Base-by-base conservation (phyloP, 2,113 vertebrate species). In the Dissostichus mawsoni region DNA sequence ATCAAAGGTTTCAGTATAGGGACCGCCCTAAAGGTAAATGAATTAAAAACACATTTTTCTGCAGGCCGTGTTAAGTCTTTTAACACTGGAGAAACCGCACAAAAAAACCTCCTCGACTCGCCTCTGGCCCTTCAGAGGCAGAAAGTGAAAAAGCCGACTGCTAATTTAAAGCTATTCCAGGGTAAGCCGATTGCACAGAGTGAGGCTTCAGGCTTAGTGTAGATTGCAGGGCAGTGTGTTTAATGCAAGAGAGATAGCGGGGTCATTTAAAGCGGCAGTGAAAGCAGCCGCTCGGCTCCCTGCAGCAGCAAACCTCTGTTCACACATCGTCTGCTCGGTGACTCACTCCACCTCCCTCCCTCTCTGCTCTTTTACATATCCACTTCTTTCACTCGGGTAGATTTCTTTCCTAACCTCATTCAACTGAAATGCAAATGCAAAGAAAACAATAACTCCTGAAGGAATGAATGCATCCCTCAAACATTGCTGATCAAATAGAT, bases 161-260 rank as follows among this genome's bases (percentile, higher is more conserved):
- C 88, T 92, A 92, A 93, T 91, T 92, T 89, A 77, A 81, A 88
- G 86, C 84, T 87, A 90, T 92, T 90, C 77, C 72, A 86, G 89
- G 88, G 83, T 91, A 93, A 93, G 90, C 83, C 87, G 89, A 94
- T 92, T 93, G 90, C 71, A 81, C 57, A 80, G 85, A 87, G 91
- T 82, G 83, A 91, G 86, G 89, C 92, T 92, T 4, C 67, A 71
- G 89, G 93, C 92, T 94, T 87, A 90, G 83, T 76, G 89, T 83
- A 90, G 93, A 94, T 90, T 93, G 87, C 81, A 82, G 90, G 76
- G 65, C 80, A 87, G 91, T 85, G 87, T 85, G 89, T 92, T 92
- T 91, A 91, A 92, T 83, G 91, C 89, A 75, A 69, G 59, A 53
- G 45, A 87, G 92, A 92, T 89, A 91, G 83, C 68, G 52, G 78